phyloP scores from a whole-genome alignment of 2,888 invertebrate genomes.

The Odiellus spinosus region DNA sequence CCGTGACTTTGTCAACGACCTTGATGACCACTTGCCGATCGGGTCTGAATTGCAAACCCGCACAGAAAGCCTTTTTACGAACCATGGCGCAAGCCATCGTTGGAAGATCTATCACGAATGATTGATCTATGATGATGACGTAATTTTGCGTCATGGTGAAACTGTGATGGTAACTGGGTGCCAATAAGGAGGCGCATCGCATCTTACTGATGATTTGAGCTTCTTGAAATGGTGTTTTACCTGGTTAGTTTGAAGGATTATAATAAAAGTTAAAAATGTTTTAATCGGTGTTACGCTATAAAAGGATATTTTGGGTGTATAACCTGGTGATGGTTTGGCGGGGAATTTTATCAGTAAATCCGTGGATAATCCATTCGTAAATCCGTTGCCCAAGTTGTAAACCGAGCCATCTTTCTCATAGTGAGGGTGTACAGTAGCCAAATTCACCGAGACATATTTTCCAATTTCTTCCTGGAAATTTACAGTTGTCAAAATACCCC shows the following conservation, averaged over 20 bases:
- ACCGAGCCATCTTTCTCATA: conserved; percentile 55
- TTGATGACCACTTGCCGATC: conserved; percentile 5
- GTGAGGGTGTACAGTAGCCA: conserved; percentile 77
- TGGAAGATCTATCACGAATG: conserved; percentile 26
- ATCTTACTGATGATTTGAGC: conserved; percentile 29
- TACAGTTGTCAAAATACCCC: no score
- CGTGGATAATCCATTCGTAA: conserved; percentile 16
- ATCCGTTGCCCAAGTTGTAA: conserved; percentile 59
- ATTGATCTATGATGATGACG: conserved; percentile 77
- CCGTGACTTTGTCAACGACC: conserved; percentile 19
- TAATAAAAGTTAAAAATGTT: no score
- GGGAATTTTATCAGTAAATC: conserved; percentile 14
- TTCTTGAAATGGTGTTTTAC: conserved; percentile 4
- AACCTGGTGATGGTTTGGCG: conserved; percentile 5
- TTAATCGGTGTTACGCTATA: no score
- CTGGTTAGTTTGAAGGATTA: no score
- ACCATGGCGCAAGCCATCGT: neutral
- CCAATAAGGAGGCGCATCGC: conserved; percentile 57
- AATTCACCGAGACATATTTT: conserved; percentile 48
- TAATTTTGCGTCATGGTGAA: conserved; percentile 77
- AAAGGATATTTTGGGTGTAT: no score
- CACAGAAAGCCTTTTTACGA: neutral
- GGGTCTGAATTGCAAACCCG: neutral
- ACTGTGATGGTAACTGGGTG: conserved; percentile 82
- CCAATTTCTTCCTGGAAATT: conserved; percentile 40